A percentile compares a stretch with the other conserved stretches of the same genome.
phyloP scores from a whole-genome alignment of 2,113 vertebrate species.

The Hippoglossus stenolepis region DNA sequence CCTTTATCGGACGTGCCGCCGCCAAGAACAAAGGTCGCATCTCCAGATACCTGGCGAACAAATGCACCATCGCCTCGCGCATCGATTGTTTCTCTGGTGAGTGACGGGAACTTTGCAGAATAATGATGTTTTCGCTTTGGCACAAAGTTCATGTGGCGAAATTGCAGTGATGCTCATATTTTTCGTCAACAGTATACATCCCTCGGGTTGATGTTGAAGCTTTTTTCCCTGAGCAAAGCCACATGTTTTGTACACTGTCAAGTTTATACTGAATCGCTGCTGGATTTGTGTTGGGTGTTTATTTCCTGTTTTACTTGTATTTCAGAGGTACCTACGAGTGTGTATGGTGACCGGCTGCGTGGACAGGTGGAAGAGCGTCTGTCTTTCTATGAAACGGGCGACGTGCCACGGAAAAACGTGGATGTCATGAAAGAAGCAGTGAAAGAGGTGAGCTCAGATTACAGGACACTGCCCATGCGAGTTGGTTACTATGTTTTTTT shows the following conservation, averaged over 20 bases:
- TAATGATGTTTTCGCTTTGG: too few relatives aligned
- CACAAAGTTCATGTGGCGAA: not conserved
- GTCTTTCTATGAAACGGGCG: slow-evolving; percentile 93
- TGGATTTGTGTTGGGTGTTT: not conserved
- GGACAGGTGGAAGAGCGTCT: slow-evolving; percentile 95
- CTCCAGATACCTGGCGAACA: slow-evolving; percentile 98
- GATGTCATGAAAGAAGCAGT: slow-evolving; percentile 95
- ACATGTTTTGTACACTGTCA: not conserved
- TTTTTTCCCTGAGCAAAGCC: slow-evolving; percentile 87
- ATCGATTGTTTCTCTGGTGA: slow-evolving; percentile 98
- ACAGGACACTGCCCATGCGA: not conserved
- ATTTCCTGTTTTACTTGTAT: not conserved
- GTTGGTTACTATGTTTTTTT: not conserved
- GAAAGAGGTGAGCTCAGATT: slow-evolving; percentile 83
- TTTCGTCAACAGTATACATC: slow-evolving; percentile 98
- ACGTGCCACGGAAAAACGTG: slow-evolving; percentile 91
- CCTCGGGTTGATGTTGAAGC: slow-evolving; percentile 88
- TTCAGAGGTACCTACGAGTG: slow-evolving; percentile 90
- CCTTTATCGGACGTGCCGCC: slow-evolving; percentile 95
- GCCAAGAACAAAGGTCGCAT: slow-evolving; percentile 98
- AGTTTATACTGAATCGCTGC: too few relatives aligned
- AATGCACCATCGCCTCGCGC: slow-evolving; percentile 95
- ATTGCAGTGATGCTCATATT: slow-evolving; percentile 92
- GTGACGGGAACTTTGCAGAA: accelerated
- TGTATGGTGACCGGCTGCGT: slow-evolving; percentile 93